These are phyloP conservation scores for Rhagium mordax DNA, from an alignment of 2,888 invertebrate genomes.

Conservation along the genomic window DNA sequence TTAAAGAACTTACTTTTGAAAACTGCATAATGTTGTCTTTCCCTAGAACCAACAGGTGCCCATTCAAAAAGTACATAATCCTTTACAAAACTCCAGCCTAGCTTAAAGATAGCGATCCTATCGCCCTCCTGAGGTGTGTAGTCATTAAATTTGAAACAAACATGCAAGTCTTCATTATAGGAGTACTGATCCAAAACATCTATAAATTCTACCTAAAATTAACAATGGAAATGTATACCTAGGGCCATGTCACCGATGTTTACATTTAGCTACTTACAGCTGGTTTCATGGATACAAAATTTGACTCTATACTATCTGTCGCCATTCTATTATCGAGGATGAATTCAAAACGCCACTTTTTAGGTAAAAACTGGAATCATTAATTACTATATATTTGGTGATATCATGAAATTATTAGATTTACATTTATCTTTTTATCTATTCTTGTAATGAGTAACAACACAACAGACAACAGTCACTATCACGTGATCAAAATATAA, in stretches of 20 bases:
- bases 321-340: slow-evolving; percentile 31
- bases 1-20: slow-evolving; percentile 62
- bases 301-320: slow-evolving; percentile 42
- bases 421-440: too few relatives aligned
- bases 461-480: too few relatives aligned
- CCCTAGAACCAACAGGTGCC: slow-evolving; percentile 53
- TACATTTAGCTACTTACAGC: slow-evolving; percentile 38
- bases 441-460: too few relatives aligned
- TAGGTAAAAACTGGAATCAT: not conserved
- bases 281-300: slow-evolving; percentile 50
- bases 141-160: slow-evolving; percentile 59
- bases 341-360: not conserved
- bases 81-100: slow-evolving; percentile 66
- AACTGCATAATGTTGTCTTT: slow-evolving; percentile 48
- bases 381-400: not conserved
- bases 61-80: slow-evolving; percentile 66
- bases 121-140: slow-evolving; percentile 64
- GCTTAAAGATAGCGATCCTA: slow-evolving; percentile 65
- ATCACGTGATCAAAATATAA: too few relatives aligned
- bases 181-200: slow-evolving; percentile 61
- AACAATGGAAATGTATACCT: not conserved
- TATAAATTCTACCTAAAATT: slow-evolving; percentile 61
- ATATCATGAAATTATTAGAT: not conserved
- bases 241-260: not conserved
- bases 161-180: slow-evolving; percentile 60